Percentiles rank a stretch among this genome's conserved stretches.
These are phyloP conservation scores for Toxotes chatareus DNA, from an alignment of 2,113 vertebrate species.

Conservation along the genomic window DNA sequence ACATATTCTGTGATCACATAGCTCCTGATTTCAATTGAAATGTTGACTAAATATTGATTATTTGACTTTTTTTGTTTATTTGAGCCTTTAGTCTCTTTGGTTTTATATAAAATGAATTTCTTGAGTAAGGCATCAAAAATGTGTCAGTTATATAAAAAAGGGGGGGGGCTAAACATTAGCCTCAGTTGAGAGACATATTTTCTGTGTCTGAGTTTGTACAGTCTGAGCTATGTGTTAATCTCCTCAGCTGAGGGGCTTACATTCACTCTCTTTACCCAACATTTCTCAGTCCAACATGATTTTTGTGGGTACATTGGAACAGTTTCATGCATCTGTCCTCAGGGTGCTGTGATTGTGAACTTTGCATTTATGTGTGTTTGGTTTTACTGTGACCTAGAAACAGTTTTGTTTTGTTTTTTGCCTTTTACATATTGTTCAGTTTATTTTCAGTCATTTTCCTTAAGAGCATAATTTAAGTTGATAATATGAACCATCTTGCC, in stretches of 20 bases:
- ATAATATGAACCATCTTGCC: conserved; percentile 9
- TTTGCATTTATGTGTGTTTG: conserved; percentile 3
- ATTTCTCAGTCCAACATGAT: neutral
- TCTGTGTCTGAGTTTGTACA: neutral
- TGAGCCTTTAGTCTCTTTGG: too few relatives aligned
- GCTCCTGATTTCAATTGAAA: too few relatives aligned
- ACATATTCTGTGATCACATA: too few relatives aligned
- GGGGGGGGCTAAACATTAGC: too few relatives aligned
- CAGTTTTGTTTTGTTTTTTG: neutral
- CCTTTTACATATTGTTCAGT: conserved; percentile 12
- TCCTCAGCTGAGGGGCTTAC: neutral
- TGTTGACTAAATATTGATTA: too few relatives aligned
- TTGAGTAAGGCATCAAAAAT: neutral
- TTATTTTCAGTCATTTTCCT: conserved; percentile 27
- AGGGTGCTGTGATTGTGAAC: neutral
- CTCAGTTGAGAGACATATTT: neutral
- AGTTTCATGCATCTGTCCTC: neutral
- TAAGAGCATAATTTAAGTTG: conserved; percentile 19
- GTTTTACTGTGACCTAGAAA: neutral
- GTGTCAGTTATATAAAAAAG: neutral
- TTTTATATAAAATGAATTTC: too few relatives aligned
- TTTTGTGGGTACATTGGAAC: neutral
- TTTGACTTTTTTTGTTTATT: too few relatives aligned
- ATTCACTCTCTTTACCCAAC: conserved; percentile 1
- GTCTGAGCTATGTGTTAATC: neutral